phyloP scores from a whole-genome alignment of 2,888 invertebrate species.

The Venusia cambrica region DNA sequence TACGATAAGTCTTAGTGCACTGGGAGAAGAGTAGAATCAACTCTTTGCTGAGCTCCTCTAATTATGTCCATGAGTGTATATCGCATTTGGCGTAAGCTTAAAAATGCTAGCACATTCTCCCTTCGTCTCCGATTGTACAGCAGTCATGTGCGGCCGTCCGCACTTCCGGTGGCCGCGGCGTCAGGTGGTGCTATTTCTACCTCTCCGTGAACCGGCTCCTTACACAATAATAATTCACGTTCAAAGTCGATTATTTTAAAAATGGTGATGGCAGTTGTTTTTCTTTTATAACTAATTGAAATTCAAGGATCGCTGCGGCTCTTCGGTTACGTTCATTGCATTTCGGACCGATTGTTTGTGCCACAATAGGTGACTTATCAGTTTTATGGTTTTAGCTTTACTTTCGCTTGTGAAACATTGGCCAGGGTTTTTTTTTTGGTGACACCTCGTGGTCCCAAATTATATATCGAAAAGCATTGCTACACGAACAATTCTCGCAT shows the following conservation, averaged over 20 bases:
- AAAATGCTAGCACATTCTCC: conserved; percentile 36
- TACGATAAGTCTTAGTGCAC: too few relatives aligned
- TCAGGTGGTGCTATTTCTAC: conserved; percentile 71
- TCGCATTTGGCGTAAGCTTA: conserved; percentile 14
- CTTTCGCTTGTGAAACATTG: conserved; percentile 4
- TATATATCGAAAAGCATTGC: too few relatives aligned
- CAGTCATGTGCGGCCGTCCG: conserved; percentile 49
- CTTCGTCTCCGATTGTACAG: conserved; percentile 33
- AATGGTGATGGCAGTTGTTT: conserved; percentile 35
- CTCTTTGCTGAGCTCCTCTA: too few relatives aligned
- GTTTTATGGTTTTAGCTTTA: neutral
- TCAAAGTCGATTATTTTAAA: conserved; percentile 69
- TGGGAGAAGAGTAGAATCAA: too few relatives aligned
- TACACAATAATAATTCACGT: conserved; percentile 64
- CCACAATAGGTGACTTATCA: conserved; percentile 5
- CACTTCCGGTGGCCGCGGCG: conserved; percentile 65
- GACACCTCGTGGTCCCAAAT: too few relatives aligned
- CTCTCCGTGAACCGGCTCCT: conserved; percentile 60
- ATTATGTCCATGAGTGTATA: too few relatives aligned
- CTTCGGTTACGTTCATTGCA: conserved; percentile 30
- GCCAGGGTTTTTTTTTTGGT: too few relatives aligned
- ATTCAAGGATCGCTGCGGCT: conserved; percentile 40
- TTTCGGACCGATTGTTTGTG: conserved; percentile 20
- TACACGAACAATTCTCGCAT: conserved; percentile 56
- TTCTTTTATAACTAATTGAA: conserved; percentile 35